A percentile compares a stretch with the other conserved stretches of the same genome.
Evolutionary conservation across 92 coral and sea anemone genomes (phyloP).

Genomic region (Muricea muricata): DNA sequence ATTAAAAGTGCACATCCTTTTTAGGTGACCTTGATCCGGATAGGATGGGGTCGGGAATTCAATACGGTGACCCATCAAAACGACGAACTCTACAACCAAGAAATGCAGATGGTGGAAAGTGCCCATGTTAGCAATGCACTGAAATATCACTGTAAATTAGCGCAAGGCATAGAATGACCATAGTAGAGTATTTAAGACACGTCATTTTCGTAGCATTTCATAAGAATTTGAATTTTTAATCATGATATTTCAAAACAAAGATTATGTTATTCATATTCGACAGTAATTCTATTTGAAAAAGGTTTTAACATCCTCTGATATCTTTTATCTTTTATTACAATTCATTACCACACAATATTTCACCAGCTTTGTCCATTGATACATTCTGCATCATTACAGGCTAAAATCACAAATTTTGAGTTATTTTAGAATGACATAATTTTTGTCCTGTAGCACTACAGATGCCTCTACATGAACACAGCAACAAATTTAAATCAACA

Average conservation of each 20-base stretch:
- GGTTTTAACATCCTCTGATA: neutral
- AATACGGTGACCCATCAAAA: constrained; percentile 96
- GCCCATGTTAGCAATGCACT: constrained; percentile 55
- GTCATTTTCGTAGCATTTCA: neutral
- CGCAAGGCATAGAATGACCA: neutral
- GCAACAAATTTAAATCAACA: neutral
- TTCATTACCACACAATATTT: too few species aligned
- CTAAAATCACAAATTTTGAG: too few species aligned
- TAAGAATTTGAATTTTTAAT: neutral
- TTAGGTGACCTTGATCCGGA: constrained; percentile 99
- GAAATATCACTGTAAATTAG: constrained; percentile 13
- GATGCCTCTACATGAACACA: neutral
- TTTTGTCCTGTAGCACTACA: too few species aligned
- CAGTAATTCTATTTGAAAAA: neutral
- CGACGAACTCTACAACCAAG: constrained; percentile 98
- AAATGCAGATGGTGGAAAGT: constrained; percentile 69
- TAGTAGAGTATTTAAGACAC: constrained; percentile 16
- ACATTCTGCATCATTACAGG: too few species aligned
- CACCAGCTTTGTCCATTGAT: too few species aligned
- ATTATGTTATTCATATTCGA: neutral
- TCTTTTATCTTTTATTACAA: too few species aligned
- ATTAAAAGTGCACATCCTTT: neutral
- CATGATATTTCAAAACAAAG: neutral
- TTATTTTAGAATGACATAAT: too few species aligned
- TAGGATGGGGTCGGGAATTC: constrained; percentile 99